Conservation (phyloP, 2,888 invertebrate genomes). For the Idaea dimidiata region DNA sequence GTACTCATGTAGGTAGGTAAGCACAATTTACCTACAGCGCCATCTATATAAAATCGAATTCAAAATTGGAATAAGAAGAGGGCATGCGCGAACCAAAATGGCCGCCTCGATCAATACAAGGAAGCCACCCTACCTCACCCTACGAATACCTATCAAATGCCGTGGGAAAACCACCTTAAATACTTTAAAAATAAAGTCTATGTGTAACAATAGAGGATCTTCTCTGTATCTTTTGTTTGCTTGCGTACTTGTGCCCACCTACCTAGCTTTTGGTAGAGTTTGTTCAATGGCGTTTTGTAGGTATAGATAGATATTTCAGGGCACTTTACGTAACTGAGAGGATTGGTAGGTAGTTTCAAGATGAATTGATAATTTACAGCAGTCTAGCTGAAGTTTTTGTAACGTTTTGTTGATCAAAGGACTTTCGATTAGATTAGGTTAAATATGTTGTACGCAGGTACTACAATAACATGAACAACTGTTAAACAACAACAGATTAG, state of each 20-base stretch:
- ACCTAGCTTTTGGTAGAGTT: slow-evolving; percentile 23
- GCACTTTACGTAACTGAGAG: background rate
- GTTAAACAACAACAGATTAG: too few species aligned
- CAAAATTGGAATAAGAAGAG: slow-evolving; percentile 32
- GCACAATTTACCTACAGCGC: slow-evolving; percentile 45
- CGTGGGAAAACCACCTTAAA: slow-evolving; percentile 41
- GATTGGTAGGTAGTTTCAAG: slow-evolving; percentile 5
- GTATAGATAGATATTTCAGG: background rate
- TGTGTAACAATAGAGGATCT: slow-evolving; percentile 43
- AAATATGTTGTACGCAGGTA: too few species aligned
- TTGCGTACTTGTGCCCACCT: slow-evolving; percentile 20
- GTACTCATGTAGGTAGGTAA: slow-evolving; percentile 5
- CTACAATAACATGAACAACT: too few species aligned
- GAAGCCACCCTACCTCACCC: slow-evolving; percentile 65
- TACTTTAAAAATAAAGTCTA: slow-evolving; percentile 29
- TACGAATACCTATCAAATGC: slow-evolving; percentile 29
- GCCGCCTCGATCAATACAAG: slow-evolving; percentile 69
- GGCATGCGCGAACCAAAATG: slow-evolving; percentile 72
- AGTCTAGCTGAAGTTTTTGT: background rate
- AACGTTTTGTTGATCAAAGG: slow-evolving; percentile 1
- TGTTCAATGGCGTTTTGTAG: slow-evolving; percentile 4
- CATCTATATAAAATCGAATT: slow-evolving; percentile 55
- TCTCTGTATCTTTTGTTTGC: slow-evolving; percentile 61
- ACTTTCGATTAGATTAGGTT: too few species aligned
- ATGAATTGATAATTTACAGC: background rate